Evolutionary conservation across 2,797 vertebrate species (phyloP), one percentile per base, ranked within the genome.

Genomic region (Australoheros facetus): DNA sequence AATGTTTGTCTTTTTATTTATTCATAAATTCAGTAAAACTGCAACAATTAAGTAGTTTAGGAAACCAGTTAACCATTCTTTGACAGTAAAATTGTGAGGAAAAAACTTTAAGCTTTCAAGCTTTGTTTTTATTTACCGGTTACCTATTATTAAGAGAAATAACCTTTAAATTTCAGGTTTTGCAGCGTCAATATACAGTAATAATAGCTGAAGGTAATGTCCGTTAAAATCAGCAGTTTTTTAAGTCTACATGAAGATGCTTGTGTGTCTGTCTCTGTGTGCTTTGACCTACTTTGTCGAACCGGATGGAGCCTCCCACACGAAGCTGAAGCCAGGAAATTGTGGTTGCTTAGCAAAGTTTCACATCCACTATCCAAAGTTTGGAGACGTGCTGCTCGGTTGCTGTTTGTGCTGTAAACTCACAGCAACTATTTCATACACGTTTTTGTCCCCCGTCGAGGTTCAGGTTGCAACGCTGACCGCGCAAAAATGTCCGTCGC

Each of bases 401-500:
- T 57, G 48, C 37, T 64, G 19, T 69, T 10, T 71, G 12, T 62
- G 60, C 37, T 56, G 39, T 30, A 9, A 72, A 73, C 60, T 69
- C 70, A 12, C n/a, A 45, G 5, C 28, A 21, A 26, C 19, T 66
- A 0, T 16, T 75, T 71, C 23, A 16, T 16, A 58, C 6, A 73
- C 3, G 13, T 51, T 77, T 79, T 37, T 48, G 6, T n/a, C 16
- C 23, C 16, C 39, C 14, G 17, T 42, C 48, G 57, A 70, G 42
- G 34, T 79, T 56, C 45, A 70, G n/a, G 66, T 72, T 72, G 72
- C 30, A 78, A 79, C 59, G 28, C 45, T 14, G 42, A 82, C 74
- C 14, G 76, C 73, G 66, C 94, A 95, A 69, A 92, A 84, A 99
- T 99, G 98, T 99, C 97, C 45, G 97, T 98, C 75, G 97, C 97